Percentiles rank a stretch among this genome's conserved stretches.
phyloP scores from a whole-genome alignment of 2,113 vertebrate genomes.

The Phasianus colchicus region DNA sequence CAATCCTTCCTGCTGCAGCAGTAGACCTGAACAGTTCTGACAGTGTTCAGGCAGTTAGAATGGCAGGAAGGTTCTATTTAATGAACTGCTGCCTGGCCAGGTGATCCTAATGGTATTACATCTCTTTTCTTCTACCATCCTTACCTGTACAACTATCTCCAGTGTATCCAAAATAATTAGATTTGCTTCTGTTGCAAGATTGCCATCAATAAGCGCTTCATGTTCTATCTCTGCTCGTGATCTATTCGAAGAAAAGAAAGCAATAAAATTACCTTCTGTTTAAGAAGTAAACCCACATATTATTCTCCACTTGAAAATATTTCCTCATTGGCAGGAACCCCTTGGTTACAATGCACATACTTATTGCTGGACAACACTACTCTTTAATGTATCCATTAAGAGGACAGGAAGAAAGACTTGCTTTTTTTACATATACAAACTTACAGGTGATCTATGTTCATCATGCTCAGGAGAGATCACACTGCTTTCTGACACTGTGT shows the following conservation, averaged over 20 bases:
- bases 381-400: neutral
- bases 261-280: conserved; percentile 11
- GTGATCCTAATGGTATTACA: neutral
- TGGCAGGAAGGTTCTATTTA: neutral
- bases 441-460: conserved; percentile 10
- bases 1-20: neutral
- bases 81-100: neutral
- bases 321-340: neutral
- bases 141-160: conserved; percentile 96
- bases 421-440: neutral
- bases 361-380: conserved; percentile 16
- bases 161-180: conserved; percentile 96
- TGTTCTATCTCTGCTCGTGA: conserved; percentile 97
- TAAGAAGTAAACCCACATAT: neutral
- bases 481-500: neutral
- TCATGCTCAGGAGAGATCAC: conserved; percentile 3
- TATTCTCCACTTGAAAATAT: neutral
- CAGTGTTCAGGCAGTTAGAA: neutral
- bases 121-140: neutral
- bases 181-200: conserved; percentile 97
- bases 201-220: conserved; percentile 97
- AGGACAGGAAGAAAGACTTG: neutral
- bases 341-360: neutral
- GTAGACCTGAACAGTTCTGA: neutral
- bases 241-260: conserved; percentile 76